phyloP scores from a whole-genome alignment of 2,888 invertebrate species.

The Protonemura montana region DNA sequence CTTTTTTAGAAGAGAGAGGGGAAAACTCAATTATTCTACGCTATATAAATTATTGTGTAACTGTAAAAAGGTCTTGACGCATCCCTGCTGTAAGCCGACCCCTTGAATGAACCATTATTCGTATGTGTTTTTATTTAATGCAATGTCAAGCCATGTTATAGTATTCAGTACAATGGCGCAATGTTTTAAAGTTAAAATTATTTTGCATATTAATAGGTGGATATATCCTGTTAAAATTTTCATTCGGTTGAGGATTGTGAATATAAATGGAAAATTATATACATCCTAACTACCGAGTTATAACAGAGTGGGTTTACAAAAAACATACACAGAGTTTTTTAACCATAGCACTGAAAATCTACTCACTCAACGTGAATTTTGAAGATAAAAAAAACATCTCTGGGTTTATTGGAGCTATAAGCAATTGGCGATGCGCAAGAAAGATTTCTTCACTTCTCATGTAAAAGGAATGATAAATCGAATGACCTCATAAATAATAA shows the following conservation, averaged over 20 bases:
- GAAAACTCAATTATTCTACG: conserved; percentile 32
- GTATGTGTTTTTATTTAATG: background rate
- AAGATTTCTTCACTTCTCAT: conserved; percentile 21
- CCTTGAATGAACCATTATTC: background rate
- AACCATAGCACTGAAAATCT: no score
- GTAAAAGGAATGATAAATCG: conserved; percentile 22
- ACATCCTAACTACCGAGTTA: background rate
- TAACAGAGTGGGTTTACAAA: no score
- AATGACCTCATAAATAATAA: conserved; percentile 25
- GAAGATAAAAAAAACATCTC: background rate
- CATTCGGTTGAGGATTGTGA: background rate
- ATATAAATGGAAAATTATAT: background rate
- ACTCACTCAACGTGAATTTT: background rate
- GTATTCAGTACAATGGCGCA: background rate
- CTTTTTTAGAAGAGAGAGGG: background rate
- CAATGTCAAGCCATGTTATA: background rate
- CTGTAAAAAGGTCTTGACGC: background rate
- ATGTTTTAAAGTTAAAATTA: background rate
- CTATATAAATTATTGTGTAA: conserved; percentile 29
- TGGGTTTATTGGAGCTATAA: background rate
- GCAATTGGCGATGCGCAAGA: background rate
- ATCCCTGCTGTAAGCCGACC: background rate
- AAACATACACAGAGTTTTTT: no score
- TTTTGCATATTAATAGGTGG: background rate
- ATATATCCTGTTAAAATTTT: background rate